These are phyloP conservation scores for Drosophila parthenogenetica DNA, from an alignment of 2,888 invertebrate species.

Conservation along the genomic window DNA sequence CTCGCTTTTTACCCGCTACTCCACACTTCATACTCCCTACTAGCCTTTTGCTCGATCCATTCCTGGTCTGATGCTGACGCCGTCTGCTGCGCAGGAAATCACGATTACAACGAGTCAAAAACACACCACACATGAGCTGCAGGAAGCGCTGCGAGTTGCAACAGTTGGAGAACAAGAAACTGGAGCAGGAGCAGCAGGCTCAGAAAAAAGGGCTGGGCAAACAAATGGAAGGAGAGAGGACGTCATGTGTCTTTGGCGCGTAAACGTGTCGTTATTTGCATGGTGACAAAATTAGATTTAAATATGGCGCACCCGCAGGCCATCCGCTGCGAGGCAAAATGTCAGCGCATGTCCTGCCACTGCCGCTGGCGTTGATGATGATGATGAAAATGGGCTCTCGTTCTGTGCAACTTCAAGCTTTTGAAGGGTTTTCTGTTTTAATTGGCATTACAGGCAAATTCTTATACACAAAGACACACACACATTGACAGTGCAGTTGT, in stretches of 20 bases:
- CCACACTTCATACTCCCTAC: not conserved
- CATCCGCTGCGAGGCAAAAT: conserved; percentile 58
- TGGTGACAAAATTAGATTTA: conserved; percentile 79
- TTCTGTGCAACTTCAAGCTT: conserved; percentile 11
- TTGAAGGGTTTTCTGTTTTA: conserved; percentile 33
- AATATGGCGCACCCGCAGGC: conserved; percentile 68
- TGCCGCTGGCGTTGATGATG: conserved; percentile 25
- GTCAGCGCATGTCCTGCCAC: conserved; percentile 72
- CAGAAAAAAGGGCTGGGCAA: not conserved
- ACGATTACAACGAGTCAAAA: conserved; percentile 74
- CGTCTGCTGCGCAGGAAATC: conserved; percentile 75
- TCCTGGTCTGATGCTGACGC: conserved; percentile 45
- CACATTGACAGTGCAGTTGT: conserved; percentile 3
- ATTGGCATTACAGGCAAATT: conserved; percentile 46
- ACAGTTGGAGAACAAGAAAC: conserved; percentile 5
- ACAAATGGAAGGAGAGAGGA: not conserved
- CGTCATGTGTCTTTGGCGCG: conserved; percentile 57
- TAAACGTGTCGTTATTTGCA: conserved; percentile 66
- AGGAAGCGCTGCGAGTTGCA: conserved; percentile 18
- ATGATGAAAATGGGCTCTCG: conserved; percentile 55
- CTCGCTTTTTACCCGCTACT: conserved; percentile 9
- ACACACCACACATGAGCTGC: conserved; percentile 34
- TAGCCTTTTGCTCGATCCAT: not conserved
- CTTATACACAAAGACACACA: not conserved
- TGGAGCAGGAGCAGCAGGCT: not conserved